These are phyloP conservation scores for Toxotes chatareus DNA, from an alignment of 2,113 vertebrate species.

Conservation along the genomic window DNA sequence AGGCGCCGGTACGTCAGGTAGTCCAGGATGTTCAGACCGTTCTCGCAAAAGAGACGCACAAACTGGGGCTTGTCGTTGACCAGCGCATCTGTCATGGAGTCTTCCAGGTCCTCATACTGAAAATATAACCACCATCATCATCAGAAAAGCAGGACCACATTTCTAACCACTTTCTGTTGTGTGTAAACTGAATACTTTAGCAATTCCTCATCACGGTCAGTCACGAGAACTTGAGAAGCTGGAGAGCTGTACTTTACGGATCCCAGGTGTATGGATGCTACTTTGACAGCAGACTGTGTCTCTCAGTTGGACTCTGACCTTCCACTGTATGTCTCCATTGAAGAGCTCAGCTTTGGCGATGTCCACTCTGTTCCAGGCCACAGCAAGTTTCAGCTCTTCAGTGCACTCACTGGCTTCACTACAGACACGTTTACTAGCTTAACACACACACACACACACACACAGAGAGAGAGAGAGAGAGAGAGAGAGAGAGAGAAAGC, in stretches of 20 bases:
- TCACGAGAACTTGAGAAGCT: too few species aligned
- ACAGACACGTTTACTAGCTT: constrained; percentile 81
- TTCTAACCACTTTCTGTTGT: not conserved
- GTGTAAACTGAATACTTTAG: too few species aligned
- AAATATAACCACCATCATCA: constrained; percentile 9
- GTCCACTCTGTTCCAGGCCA: constrained; percentile 91
- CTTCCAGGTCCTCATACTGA: constrained; percentile 85
- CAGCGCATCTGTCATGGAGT: constrained; percentile 88
- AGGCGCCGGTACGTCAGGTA: constrained; percentile 86
- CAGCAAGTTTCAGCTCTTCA: constrained; percentile 90
- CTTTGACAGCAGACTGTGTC: not conserved
- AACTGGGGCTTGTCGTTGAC: constrained; percentile 89
- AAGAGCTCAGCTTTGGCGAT: constrained; percentile 91
- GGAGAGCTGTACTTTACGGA: not conserved
- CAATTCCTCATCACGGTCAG: too few species aligned
- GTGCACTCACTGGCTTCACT: constrained; percentile 83
- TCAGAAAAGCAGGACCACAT: not conserved
- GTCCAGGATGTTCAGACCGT: constrained; percentile 86
- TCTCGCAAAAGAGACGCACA: constrained; percentile 89
- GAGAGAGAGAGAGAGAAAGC: not conserved
- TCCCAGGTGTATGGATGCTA: not conserved
- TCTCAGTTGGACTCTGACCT: constrained; percentile 73
- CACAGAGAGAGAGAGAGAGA: too few species aligned
- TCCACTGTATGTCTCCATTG: constrained; percentile 88
- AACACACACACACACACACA: constrained; percentile 33